Base-by-base conservation (phyloP, 2,113 vertebrate species). In the Axis porcinus region DNA sequence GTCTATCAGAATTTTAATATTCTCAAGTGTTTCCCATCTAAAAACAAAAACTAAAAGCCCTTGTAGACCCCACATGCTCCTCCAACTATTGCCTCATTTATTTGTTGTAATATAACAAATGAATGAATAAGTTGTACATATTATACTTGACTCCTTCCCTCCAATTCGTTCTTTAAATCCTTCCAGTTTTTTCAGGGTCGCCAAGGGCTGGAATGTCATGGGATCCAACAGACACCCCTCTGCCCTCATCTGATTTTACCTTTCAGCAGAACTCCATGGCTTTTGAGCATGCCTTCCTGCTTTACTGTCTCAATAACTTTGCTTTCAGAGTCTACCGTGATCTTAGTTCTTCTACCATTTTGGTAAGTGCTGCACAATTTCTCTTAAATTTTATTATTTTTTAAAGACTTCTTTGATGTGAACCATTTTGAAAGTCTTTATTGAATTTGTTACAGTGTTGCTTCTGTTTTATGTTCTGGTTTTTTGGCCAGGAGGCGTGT, bases 1-100 rank as follows among this genome's bases (percentile, higher is more conserved):
- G 47, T 95, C 21, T 89, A 27, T 70, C 52, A 60, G n/a, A 33
- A 62, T 95, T 94, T 92, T 47, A 84, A 79, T 70, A 92, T 94
- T 95, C 50, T 92, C 78, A 92, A 84, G 33, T 70, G 19, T 43
- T 33, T 94, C 55, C 11, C 12, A 40, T 58, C 27, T 93, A 40
- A 60, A 55, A 30, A 67, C 6, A 55, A 82, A 70, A 96, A 50
- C n/a, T 15, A 33, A 79, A 55, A 57, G 30, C 91, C 30, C 17
- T 86, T 43, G 12, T 94, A 70, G 23, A 52, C 54, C 8, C 10
- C 60, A 86, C 30, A 13, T 47, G 21, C 19, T 91, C 36, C 45
- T 96, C 33, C 50, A 93, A 88, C 5, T 84, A 54, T 74, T 58
- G 19, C 47, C 16, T 95, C 33, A 40, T 74, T 95, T 93, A 88